phyloP scores from a whole-genome alignment of 2,797 vertebrate genomes.

The Falco peregrinus region DNA sequence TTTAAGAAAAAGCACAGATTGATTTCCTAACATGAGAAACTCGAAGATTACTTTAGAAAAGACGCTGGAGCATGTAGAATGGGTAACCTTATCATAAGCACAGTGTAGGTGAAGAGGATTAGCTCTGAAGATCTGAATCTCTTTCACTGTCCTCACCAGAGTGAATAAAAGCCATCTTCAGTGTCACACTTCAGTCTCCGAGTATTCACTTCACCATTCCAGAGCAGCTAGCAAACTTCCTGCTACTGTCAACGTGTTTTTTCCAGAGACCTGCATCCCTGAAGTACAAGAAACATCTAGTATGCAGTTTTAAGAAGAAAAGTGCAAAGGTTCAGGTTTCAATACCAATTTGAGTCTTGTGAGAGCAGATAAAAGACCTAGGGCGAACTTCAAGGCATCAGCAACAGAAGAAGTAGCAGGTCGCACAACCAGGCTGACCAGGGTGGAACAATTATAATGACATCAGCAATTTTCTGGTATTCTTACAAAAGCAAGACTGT shows the following conservation, averaged over 20 bases:
- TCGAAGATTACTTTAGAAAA: neutral
- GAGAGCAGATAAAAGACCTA: neutral
- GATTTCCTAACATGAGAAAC: neutral
- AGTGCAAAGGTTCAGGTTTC: neutral
- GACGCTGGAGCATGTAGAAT: neutral
- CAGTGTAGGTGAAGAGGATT: neutral
- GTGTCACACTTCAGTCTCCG: neutral
- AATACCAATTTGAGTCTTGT: neutral
- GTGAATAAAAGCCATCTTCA: neutral
- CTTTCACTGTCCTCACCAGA: neutral
- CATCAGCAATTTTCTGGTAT: neutral
- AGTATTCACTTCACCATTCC: neutral
- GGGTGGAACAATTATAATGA: neutral
- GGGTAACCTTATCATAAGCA: neutral
- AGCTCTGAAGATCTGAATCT: neutral
- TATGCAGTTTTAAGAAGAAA: neutral
- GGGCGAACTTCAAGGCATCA: neutral
- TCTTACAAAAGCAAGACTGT: neutral
- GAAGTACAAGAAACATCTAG: neutral
- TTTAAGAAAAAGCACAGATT: neutral
- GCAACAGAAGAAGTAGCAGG: neutral
- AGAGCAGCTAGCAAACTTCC: neutral
- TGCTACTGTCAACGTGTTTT: neutral
- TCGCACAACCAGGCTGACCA: neutral
- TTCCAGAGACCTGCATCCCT: neutral